Conservation (phyloP, 2,797 vertebrate species). For the Denticeps clupeoides region DNA sequence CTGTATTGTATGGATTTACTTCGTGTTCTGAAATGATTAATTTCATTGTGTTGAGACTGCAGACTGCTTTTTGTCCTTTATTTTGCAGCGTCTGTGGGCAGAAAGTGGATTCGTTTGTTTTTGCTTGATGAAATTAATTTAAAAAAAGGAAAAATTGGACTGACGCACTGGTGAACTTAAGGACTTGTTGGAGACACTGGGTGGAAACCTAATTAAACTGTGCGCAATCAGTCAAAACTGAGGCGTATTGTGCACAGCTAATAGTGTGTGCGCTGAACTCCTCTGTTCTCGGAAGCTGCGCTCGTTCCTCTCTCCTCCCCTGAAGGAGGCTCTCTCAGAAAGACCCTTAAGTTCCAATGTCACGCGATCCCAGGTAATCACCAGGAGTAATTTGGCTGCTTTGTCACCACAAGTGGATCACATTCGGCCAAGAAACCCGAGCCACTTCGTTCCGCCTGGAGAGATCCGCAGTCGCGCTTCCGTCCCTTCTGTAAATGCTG, state of each 20-base stretch:
- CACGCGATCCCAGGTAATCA: slow-evolving; percentile 41
- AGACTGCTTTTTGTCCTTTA: slow-evolving; percentile 22
- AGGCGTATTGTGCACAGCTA: slow-evolving; percentile 17
- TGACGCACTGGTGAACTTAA: slow-evolving; percentile 7
- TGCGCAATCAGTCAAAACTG: slow-evolving; percentile 7
- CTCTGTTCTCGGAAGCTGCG: slow-evolving; percentile 21
- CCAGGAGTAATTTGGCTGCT: slow-evolving; percentile 40
- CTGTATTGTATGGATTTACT: slow-evolving; percentile 29
- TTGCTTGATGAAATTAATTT: slow-evolving; percentile 16
- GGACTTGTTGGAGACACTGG: neutral
- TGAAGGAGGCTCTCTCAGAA: slow-evolving; percentile 15
- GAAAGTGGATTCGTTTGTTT: slow-evolving; percentile 2
- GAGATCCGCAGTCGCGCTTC: slow-evolving; percentile 24
- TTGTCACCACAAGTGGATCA: slow-evolving; percentile 45
- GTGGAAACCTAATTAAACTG: slow-evolving; percentile 6
- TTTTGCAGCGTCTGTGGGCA: no score
- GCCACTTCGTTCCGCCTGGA: slow-evolving; percentile 47
- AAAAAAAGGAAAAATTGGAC: neutral
- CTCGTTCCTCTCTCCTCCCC: slow-evolving; percentile 19
- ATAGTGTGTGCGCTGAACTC: slow-evolving; percentile 9
- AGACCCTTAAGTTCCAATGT: slow-evolving; percentile 33
- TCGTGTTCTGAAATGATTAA: slow-evolving; percentile 29
- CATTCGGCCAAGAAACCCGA: slow-evolving; percentile 36
- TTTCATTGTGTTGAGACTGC: slow-evolving; percentile 28
- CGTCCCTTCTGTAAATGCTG: neutral